Conservation (phyloP, 1,140 invertebrate species). For the Cataglyphis hispanica region DNA sequence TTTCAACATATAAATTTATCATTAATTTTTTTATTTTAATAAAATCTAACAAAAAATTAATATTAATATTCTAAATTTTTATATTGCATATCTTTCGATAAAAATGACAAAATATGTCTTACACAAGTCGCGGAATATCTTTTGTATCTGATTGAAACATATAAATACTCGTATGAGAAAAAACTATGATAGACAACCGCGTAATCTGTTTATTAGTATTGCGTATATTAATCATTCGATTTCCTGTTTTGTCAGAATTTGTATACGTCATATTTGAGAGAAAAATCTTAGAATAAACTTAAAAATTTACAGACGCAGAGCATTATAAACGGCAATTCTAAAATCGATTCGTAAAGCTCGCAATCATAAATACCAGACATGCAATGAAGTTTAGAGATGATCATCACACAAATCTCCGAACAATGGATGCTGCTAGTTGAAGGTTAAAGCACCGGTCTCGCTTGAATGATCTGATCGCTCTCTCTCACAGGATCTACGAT, state of each 20-base stretch:
- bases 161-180: neutral
- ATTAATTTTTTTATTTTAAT: neutral
- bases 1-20: neutral
- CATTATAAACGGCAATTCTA: constrained; percentile 16
- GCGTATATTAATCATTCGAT: neutral
- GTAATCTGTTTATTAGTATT: neutral
- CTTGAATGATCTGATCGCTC: constrained; percentile 42
- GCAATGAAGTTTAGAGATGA: constrained; percentile 22
- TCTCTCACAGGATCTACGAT: constrained; percentile 39
- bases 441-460: constrained; percentile 54
- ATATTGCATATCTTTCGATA: neutral
- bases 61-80: neutral
- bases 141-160: neutral
- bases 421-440: constrained; percentile 54
- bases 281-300: constrained; percentile 5
- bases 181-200: neutral
- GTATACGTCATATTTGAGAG: neutral
- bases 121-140: neutral
- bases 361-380: constrained; percentile 48
- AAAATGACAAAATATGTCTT: neutral
- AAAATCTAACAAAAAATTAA: neutral
- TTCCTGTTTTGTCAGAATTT: neutral
- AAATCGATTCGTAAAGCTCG: constrained; percentile 27
- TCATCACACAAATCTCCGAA: constrained; percentile 44
- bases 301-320: constrained; percentile 14